Conservation (phyloP, 2,888 invertebrate species). For the Nymphalis polychloros region DNA sequence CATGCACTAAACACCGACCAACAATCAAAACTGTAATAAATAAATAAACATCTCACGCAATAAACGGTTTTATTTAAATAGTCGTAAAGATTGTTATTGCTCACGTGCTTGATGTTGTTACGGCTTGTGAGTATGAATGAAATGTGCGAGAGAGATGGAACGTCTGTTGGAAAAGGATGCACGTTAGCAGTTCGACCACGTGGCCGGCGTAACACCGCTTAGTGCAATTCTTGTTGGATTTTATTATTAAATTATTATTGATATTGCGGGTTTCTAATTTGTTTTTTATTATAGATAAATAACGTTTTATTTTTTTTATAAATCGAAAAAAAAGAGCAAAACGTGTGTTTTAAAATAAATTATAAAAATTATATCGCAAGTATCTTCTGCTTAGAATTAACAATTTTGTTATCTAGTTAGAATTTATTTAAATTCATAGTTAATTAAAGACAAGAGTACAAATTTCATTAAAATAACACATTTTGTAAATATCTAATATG, state of each 20-base stretch:
- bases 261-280: constrained; percentile 27
- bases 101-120: constrained; percentile 70
- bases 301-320: too few species aligned
- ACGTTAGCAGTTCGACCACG: constrained; percentile 71
- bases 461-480: too few species aligned
- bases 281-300: constrained; percentile 11
- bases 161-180: constrained; percentile 57
- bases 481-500: too few species aligned
- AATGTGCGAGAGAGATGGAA: constrained; percentile 63
- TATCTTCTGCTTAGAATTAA: too few species aligned
- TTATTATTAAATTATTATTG: constrained; percentile 37
- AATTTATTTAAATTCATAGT: too few species aligned
- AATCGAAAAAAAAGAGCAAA: too few species aligned
- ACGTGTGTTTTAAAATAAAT: neutral
- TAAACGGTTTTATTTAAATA: constrained; percentile 76
- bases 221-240: constrained; percentile 62
- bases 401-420: too few species aligned
- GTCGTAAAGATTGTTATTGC: constrained; percentile 77
- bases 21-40: constrained; percentile 75
- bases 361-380: too few species aligned
- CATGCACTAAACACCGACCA: constrained; percentile 78
- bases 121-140: constrained; percentile 74
- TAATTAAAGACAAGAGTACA: too few species aligned
- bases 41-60: constrained; percentile 76
- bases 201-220: constrained; percentile 69